phyloP scores from a whole-genome alignment of 2,113 vertebrate species.

The Heteronetta atricapilla region DNA sequence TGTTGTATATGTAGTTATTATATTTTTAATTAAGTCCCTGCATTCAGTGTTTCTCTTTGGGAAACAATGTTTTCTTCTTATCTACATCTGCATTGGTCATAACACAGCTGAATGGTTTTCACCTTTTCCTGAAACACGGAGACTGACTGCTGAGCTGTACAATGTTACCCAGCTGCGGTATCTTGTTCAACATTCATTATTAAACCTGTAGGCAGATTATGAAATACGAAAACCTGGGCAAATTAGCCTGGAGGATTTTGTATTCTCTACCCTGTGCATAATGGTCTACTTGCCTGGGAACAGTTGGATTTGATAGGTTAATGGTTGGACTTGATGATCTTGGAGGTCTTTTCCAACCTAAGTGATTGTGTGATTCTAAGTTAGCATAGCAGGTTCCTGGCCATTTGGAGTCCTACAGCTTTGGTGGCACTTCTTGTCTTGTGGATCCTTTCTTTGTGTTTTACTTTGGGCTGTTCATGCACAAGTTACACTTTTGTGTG shows the following conservation, averaged over 20 bases:
- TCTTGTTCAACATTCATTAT: not conserved
- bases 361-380: too few relatives aligned
- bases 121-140: not conserved
- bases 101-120: not conserved
- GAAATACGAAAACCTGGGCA: not conserved
- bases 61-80: not conserved
- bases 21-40: not conserved
- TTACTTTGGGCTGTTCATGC: not conserved
- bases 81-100: not conserved
- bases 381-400: not conserved
- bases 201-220: not conserved
- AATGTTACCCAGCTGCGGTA: not conserved
- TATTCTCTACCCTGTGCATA: not conserved
- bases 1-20: not conserved
- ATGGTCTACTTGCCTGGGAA: not conserved
- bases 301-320: not conserved
- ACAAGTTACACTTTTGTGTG: not conserved
- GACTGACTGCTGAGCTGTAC: not conserved
- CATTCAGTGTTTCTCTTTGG: not conserved
- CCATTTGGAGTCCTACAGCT: fast-evolving
- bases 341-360: too few relatives aligned
- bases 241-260: not conserved
- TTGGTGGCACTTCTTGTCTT: not conserved
- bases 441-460: not conserved
- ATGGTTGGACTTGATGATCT: too few relatives aligned